phyloP scores from a whole-genome alignment of 2,797 vertebrate species.

The Rhodeus uyekii region DNA sequence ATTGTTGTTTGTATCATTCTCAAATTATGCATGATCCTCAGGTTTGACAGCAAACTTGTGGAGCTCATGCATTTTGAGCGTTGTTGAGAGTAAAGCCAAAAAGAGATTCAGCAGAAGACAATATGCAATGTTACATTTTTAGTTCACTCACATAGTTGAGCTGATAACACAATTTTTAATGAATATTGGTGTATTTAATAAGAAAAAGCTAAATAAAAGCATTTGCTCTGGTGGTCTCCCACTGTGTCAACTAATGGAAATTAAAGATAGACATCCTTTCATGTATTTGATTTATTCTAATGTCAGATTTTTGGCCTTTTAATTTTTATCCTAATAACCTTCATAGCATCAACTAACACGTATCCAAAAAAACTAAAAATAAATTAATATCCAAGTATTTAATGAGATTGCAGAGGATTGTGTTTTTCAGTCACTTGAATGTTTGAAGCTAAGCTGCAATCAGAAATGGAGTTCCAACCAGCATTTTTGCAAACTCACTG shows the following conservation, averaged over 20 bases:
- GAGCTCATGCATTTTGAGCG: neutral
- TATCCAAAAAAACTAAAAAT: neutral
- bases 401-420: neutral
- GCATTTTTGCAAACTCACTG: conserved; percentile 5
- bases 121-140: neutral
- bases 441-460: neutral
- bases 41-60: neutral
- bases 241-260: neutral
- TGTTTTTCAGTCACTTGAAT: neutral
- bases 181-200: neutral
- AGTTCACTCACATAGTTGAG: neutral
- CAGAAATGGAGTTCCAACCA: neutral
- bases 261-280: neutral
- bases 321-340: neutral
- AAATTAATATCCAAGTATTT: neutral
- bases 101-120: neutral
- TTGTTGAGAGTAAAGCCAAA: neutral
- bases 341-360: neutral
- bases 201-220: neutral
- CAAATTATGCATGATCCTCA: neutral
- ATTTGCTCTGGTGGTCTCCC: neutral
- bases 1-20: neutral
- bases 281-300: neutral
- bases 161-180: neutral
- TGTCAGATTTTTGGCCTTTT: neutral